phyloP scores from a whole-genome alignment of 23 tunicate genomes.

The Aplidium turbinatum region DNA sequence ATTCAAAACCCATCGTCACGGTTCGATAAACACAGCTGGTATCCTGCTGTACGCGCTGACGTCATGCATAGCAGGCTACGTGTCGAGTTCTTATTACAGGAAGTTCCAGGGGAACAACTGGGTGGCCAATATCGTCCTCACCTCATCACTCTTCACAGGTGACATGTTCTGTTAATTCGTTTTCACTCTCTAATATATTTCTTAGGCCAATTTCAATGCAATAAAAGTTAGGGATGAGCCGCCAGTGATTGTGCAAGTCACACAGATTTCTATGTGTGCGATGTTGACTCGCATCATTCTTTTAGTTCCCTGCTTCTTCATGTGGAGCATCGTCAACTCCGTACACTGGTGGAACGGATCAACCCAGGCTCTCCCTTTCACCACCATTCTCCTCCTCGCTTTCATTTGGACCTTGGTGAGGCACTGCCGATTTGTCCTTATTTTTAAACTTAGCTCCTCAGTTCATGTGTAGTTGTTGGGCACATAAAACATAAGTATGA shows the following conservation, averaged over 20 bases:
- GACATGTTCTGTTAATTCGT: no score
- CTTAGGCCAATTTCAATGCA: no score
- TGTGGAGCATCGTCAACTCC: constrained; percentile 94
- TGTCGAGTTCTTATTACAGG: constrained; percentile 92
- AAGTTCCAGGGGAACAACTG: constrained; percentile 92
- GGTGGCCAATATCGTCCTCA: constrained; percentile 93
- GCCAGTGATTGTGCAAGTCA: no score
- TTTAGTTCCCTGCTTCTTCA: constrained; percentile 79
- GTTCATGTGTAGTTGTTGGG: no score
- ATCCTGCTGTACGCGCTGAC: constrained; percentile 94
- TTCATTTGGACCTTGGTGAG: constrained; percentile 79
- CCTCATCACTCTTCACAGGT: constrained; percentile 91
- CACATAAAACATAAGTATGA: no score
- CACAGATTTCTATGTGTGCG: no score
- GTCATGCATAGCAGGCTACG: constrained; percentile 91
- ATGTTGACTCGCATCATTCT: background rate
- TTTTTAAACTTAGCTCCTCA: no score
- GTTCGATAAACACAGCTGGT: constrained; percentile 95
- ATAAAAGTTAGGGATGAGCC: no score
- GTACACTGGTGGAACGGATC: constrained; percentile 98
- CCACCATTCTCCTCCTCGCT: constrained; percentile 81
- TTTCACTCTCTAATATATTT: no score
- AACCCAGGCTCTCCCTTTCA: constrained; percentile 98
- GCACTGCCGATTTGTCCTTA: no score
- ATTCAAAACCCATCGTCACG: constrained; percentile 88